Conservation (phyloP, 2,888 invertebrate species). For the Gasteruption jaculator region DNA sequence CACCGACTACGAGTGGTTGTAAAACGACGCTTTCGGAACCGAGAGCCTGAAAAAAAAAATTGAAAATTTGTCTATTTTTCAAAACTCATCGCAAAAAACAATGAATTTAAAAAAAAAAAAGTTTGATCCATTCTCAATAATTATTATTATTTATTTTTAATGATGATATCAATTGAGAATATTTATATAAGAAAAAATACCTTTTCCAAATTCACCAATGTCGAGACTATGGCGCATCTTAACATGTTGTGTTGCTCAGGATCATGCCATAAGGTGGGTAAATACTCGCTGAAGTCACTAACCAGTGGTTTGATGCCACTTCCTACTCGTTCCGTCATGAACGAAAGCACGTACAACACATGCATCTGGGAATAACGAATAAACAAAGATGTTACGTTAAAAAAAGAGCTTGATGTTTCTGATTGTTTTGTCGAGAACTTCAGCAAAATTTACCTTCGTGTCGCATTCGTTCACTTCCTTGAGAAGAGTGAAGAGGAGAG, state of each 20-base stretch:
- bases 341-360: conserved; percentile 83
- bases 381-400: neutral
- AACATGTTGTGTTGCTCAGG: conserved; percentile 86
- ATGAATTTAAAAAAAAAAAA: neutral
- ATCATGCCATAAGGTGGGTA: conserved; percentile 85
- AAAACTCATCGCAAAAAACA: conserved; percentile 3
- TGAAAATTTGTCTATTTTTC: conserved; percentile 9
- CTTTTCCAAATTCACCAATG: conserved; percentile 81
- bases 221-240: conserved; percentile 83
- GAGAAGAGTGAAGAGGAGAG: conserved; percentile 75
- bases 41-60: conserved; percentile 46
- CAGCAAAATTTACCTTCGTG: conserved; percentile 65
- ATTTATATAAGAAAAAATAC: conserved; percentile 44
- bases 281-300: conserved; percentile 71
- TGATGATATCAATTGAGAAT: neutral
- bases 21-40: conserved; percentile 53
- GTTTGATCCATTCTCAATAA: neutral
- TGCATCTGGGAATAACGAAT: conserved; percentile 84
- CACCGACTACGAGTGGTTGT: conserved; percentile 58
- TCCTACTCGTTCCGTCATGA: conserved; percentile 83
- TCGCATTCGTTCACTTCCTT: conserved; percentile 89
- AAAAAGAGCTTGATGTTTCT: neutral
- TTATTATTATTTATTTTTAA: neutral
- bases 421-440: neutral
- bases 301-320: conserved; percentile 68